Conservation (phyloP, 2,888 invertebrate species). For the Aphodius granarius region DNA sequence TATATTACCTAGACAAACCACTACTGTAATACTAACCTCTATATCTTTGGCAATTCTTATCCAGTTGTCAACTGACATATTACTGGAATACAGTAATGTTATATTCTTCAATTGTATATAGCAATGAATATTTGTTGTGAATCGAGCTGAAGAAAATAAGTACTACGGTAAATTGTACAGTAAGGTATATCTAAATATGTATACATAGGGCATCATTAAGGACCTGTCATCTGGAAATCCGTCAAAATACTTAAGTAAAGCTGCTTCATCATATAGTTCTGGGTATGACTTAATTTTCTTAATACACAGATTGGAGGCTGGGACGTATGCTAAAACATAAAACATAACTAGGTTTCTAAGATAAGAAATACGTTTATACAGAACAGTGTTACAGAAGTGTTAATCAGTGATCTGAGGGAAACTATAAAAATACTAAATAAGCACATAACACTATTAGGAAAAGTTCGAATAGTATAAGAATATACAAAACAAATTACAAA, state of each 20-base stretch:
- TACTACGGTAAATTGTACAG: not conserved
- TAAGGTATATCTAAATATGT: no score
- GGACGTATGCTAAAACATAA: slow-evolving; percentile 68
- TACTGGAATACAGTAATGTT: slow-evolving; percentile 86
- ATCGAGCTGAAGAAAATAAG: slow-evolving; percentile 25
- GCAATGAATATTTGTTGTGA: slow-evolving; percentile 47
- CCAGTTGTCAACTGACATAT: slow-evolving; percentile 93
- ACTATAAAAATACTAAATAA: no score
- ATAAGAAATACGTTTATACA: no score
- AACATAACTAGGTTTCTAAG: no score
- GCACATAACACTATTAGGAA: no score
- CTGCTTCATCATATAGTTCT: slow-evolving; percentile 80
- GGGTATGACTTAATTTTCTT: slow-evolving; percentile 73
- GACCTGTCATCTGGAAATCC: slow-evolving; percentile 48
- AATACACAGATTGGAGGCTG: slow-evolving; percentile 71
- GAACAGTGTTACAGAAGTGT: no score
- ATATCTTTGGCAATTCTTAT: slow-evolving; percentile 85
- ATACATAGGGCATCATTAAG: slow-evolving; percentile 44
- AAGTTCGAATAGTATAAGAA: no score
- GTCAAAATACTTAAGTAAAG: slow-evolving; percentile 64
- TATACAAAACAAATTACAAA: no score
- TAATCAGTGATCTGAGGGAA: no score
- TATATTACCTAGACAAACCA: no score
- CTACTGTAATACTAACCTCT: slow-evolving; percentile 63
- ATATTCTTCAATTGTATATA: slow-evolving; percentile 84